phyloP scores from a whole-genome alignment of 1,140 invertebrate genomes.

The Formica exsecta region DNA sequence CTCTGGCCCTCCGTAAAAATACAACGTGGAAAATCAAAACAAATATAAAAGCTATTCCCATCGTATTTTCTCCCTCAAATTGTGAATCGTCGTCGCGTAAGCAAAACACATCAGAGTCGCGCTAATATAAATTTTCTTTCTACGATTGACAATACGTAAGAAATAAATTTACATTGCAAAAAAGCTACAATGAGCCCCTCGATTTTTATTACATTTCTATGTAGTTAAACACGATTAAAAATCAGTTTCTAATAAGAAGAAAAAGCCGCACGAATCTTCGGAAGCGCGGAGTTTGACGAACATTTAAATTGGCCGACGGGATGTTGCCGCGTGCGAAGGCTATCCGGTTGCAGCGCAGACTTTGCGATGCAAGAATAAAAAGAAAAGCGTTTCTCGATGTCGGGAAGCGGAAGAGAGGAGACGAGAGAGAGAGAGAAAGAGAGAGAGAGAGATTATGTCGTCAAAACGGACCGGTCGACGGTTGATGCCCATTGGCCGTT shows the following conservation, averaged over 20 bases:
- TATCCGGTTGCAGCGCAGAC: slow-evolving; percentile 26
- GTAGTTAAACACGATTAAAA: background rate
- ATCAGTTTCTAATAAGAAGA: background rate
- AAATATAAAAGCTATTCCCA: slow-evolving; percentile 39
- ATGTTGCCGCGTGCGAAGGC: slow-evolving; percentile 59
- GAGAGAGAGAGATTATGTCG: slow-evolving; percentile 71
- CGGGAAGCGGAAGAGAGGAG: slow-evolving; percentile 19
- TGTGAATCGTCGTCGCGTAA: background rate
- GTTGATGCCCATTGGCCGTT: slow-evolving; percentile 69
- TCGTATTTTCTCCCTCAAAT: background rate
- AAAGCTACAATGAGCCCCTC: background rate
- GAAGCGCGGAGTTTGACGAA: slow-evolving; percentile 31
- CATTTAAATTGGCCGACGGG: slow-evolving; percentile 64
- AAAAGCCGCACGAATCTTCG: slow-evolving; percentile 5
- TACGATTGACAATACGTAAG: background rate
- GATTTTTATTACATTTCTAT: background rate
- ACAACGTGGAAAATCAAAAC: slow-evolving; percentile 44
- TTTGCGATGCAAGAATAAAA: slow-evolving; percentile 22
- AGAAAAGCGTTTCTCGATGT: slow-evolving; percentile 51
- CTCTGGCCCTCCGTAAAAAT: slow-evolving; percentile 33
- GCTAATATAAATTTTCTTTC: background rate
- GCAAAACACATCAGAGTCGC: background rate
- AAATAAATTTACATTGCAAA: background rate
- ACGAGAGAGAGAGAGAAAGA: slow-evolving; percentile 6
- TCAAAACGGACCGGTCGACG: slow-evolving; percentile 66